phyloP scores from a whole-genome alignment of 2,888 invertebrate genomes.

The Hemicrepidius hirtus region DNA sequence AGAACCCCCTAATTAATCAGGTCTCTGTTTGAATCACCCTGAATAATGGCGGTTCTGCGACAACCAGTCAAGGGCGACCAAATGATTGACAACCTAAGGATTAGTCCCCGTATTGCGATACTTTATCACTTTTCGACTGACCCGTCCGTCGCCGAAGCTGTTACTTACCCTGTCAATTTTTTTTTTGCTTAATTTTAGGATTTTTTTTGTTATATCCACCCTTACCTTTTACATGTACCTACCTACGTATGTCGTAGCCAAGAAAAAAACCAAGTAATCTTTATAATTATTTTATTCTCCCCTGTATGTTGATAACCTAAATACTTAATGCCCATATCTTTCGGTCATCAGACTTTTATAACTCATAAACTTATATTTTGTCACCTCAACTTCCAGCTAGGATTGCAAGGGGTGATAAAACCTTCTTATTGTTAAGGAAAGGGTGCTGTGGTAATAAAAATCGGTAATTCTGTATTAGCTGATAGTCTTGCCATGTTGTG shows the following conservation, averaged over 20 bases:
- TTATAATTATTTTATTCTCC: too few species aligned
- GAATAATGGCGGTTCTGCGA: conserved; percentile 57
- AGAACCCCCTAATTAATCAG: conserved; percentile 64
- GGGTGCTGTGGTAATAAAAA: too few species aligned
- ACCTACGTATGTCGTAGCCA: too few species aligned
- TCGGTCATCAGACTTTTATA: conserved; percentile 20
- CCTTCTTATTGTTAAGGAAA: background rate
- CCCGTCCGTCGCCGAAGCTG: conserved; percentile 28
- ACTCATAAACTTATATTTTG: conserved; percentile 27
- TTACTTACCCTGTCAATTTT: conserved; percentile 27
- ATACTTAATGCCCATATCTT: conserved; percentile 8
- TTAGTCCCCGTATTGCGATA: conserved; percentile 42
- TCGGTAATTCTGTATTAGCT: too few species aligned
- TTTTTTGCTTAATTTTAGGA: conserved; percentile 15
- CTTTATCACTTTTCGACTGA: conserved; percentile 47
- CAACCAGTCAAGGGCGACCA: conserved; percentile 47
- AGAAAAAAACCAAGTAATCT: background rate
- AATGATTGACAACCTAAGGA: conserved; percentile 50
- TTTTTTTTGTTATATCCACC: background rate
- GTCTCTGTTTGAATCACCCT: conserved; percentile 57
- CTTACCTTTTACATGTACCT: background rate
- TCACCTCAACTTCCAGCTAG: conserved; percentile 9
- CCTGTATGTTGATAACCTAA: conserved; percentile 9
- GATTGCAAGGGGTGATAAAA: background rate
- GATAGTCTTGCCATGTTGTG: too few species aligned